These are phyloP conservation scores for Mycetomoellerius zeteki DNA, from an alignment of 1,140 invertebrate species.

Conservation along the genomic window DNA sequence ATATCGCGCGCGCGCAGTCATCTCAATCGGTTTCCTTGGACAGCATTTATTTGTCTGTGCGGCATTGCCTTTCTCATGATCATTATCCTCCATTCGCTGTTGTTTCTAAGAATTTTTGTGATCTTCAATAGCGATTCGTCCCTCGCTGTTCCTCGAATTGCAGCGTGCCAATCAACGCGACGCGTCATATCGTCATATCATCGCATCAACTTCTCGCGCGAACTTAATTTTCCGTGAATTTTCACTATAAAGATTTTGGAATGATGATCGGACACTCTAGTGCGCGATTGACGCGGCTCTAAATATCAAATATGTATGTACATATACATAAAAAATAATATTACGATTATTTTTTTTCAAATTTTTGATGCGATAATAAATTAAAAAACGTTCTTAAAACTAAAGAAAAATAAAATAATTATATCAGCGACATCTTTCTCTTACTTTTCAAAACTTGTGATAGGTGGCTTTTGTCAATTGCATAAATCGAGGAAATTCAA, in stretches of 20 bases:
- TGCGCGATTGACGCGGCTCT: background rate
- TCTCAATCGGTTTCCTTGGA: slow-evolving; percentile 44
- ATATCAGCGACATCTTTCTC: too few species aligned
- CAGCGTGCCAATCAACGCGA: background rate
- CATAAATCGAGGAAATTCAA: background rate
- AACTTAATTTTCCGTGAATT: background rate
- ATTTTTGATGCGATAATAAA: background rate
- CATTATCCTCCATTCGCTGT: slow-evolving; percentile 15
- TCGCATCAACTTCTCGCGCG: background rate
- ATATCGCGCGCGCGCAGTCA: background rate
- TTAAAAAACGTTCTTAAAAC: background rate
- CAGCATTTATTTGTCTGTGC: slow-evolving; percentile 5
- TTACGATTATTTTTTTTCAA: background rate
- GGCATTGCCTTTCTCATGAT: slow-evolving; percentile 31
- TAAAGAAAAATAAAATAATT: background rate
- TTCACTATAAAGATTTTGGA: background rate
- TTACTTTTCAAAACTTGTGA: background rate
- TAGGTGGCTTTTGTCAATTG: background rate
- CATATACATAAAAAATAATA: background rate
- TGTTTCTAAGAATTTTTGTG: slow-evolving; percentile 66
- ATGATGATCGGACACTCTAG: background rate
- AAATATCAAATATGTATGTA: background rate
- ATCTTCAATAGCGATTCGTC: slow-evolving; percentile 12
- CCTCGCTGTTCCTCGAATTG: slow-evolving; percentile 26
- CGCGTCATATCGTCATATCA: background rate